phyloP scores from a whole-genome alignment of 2,113 vertebrate species.

The Larimichthys polyactis region DNA sequence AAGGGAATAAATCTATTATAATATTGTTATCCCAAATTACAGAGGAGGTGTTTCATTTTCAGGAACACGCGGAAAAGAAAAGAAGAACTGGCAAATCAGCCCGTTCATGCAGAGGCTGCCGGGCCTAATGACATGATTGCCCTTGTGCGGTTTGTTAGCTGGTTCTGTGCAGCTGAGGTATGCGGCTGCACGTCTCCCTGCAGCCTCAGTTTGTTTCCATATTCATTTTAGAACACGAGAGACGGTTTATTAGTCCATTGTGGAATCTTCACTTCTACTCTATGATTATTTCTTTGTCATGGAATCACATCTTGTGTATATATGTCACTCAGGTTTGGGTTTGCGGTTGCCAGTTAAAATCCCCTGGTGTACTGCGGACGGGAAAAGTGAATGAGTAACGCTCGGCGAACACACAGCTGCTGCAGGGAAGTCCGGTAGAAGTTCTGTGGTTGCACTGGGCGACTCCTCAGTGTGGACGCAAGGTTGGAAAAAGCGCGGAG shows the following conservation, averaged over 20 bases:
- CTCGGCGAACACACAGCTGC: constrained; percentile 35
- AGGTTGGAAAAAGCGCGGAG: neutral
- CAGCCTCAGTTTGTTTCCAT: constrained; percentile 24
- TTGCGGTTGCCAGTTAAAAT: constrained; percentile 47
- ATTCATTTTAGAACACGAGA: constrained; percentile 25
- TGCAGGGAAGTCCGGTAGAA: neutral
- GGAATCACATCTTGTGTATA: constrained; percentile 33
- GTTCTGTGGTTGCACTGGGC: constrained; percentile 1
- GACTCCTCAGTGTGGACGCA: constrained; percentile 3
- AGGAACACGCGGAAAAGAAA: constrained; percentile 24
- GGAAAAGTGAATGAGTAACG: constrained; percentile 55
- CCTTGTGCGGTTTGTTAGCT: constrained; percentile 41
- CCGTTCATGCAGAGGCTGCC: constrained; percentile 4
- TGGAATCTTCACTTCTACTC: constrained; percentile 42
- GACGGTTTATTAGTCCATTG: constrained; percentile 60
- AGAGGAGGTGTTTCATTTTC: constrained; percentile 77
- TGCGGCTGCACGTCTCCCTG: constrained; percentile 14
- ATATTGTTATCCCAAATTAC: constrained; percentile 47
- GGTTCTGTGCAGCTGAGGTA: constrained; percentile 15
- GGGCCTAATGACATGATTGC: constrained; percentile 42
- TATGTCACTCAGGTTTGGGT: constrained; percentile 41
- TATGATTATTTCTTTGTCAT: constrained; percentile 34
- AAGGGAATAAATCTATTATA: constrained; percentile 41
- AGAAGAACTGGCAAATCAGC: neutral
- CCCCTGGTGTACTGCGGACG: constrained; percentile 27